Conservation (phyloP, 2,888 invertebrate genomes). For the Beris morrisii region DNA sequence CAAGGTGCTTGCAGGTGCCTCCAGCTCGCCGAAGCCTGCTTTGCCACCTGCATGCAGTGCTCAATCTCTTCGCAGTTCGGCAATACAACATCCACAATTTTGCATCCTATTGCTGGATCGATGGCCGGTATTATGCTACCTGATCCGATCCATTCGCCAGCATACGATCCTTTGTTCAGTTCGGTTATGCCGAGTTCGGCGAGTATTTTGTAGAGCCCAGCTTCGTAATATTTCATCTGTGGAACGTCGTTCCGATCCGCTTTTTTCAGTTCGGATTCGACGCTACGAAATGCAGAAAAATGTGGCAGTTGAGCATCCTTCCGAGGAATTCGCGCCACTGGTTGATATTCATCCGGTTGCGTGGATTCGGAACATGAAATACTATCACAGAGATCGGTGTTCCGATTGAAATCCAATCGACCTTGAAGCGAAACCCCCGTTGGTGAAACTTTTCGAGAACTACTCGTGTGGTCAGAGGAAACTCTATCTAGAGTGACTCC, state of each 20-base stretch:
- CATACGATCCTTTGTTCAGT: slow-evolving; percentile 1
- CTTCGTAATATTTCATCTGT: not conserved
- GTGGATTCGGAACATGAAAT: slow-evolving; percentile 6
- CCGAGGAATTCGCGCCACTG: slow-evolving; percentile 4
- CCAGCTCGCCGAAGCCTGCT: not conserved
- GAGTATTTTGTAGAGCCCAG: not conserved
- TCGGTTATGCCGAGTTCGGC: slow-evolving; percentile 12
- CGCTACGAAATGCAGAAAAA: not conserved
- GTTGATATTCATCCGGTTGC: slow-evolving; percentile 3
- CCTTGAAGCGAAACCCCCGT: too few species aligned
- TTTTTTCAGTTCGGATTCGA: slow-evolving; percentile 10
- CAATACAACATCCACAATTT: slow-evolving; percentile 2
- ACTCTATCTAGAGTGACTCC: too few species aligned
- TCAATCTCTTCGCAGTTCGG: not conserved
- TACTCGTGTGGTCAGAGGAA: too few species aligned
- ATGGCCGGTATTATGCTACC: not conserved
- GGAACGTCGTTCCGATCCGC: not conserved
- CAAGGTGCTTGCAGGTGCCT: not conserved
- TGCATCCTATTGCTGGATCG: slow-evolving; percentile 9
- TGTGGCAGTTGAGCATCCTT: not conserved
- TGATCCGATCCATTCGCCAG: slow-evolving; percentile 12
- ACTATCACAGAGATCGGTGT: slow-evolving; percentile 4
- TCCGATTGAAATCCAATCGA: too few species aligned
- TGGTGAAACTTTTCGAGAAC: too few species aligned
- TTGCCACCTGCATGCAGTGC: slow-evolving; percentile 3